These are phyloP conservation scores for Tyrophagus putrescentiae DNA, from an alignment of 1,140 invertebrate genomes.

Conservation along the genomic window DNA sequence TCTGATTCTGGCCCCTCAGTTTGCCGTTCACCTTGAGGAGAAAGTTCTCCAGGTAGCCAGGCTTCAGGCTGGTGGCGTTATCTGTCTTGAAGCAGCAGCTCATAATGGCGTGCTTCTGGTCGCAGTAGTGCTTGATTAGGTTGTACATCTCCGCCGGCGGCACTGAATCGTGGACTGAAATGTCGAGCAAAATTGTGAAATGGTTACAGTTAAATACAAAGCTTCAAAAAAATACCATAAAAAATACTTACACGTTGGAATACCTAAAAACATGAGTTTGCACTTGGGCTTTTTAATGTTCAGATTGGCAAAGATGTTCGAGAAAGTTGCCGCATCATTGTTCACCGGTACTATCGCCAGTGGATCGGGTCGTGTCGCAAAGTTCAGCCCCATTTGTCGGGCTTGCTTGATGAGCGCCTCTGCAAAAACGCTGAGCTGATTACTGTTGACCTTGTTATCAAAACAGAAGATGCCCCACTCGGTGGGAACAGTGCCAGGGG, in stretches of 20 bases:
- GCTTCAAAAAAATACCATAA: background rate
- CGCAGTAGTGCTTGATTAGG: conserved; percentile 53
- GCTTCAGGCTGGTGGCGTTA: conserved; percentile 32
- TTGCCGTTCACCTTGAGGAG: conserved; percentile 69
- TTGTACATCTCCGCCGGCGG: conserved; percentile 7
- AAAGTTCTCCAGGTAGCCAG: conserved; percentile 45
- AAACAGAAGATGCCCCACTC: background rate
- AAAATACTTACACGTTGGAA: background rate
- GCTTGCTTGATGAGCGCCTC: background rate
- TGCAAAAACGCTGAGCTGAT: background rate
- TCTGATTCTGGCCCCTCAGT: conserved; percentile 63
- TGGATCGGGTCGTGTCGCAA: background rate
- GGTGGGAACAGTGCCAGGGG: too few species aligned
- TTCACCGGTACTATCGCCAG: too few species aligned
- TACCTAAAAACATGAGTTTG: too few species aligned
- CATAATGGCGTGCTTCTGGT: conserved; percentile 52
- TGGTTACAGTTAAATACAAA: background rate
- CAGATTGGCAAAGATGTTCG: too few species aligned
- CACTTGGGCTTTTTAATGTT: too few species aligned
- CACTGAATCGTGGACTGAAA: background rate
- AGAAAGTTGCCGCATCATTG: too few species aligned
- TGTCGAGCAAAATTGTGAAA: background rate
- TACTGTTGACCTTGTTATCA: background rate
- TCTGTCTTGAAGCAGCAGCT: conserved; percentile 60
- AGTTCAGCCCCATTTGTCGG: background rate